Conservation (phyloP, 2,888 invertebrate genomes). For the Isoperla grammatica region DNA sequence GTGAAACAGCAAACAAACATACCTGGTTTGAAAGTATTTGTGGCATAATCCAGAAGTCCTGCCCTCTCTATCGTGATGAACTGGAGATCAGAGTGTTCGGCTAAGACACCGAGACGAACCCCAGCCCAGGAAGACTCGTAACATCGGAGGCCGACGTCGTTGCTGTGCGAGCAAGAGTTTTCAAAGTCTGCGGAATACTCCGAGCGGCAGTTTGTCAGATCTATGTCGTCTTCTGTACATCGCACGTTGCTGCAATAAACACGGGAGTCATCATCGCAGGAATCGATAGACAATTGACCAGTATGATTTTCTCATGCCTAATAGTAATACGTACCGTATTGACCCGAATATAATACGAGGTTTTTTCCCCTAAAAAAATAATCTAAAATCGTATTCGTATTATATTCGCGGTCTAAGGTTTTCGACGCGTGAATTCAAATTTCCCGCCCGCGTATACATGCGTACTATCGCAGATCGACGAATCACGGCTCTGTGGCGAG, state of each 20-base stretch:
- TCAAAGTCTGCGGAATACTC: conserved; percentile 75
- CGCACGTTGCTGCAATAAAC: conserved; percentile 65
- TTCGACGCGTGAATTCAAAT: no score
- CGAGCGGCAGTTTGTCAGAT: conserved; percentile 80
- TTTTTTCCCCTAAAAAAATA: no score
- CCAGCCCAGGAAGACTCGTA: conserved; percentile 94
- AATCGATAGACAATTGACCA: no score
- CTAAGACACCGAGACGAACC: conserved; percentile 79
- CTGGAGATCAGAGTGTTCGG: conserved; percentile 81
- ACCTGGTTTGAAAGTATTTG: conserved; percentile 75
- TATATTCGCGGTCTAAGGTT: no score
- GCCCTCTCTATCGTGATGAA: conserved; percentile 86
- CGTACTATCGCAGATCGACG: no score
- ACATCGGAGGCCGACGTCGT: conserved; percentile 84
- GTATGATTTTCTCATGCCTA: no score
- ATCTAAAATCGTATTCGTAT: no score
- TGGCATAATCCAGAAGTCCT: conserved; percentile 88
- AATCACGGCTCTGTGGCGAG: no score
- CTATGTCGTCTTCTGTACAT: conserved; percentile 86
- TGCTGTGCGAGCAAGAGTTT: conserved; percentile 79
- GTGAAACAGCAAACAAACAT: conserved; percentile 21
- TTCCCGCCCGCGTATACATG: no score
- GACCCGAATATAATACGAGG: no score
- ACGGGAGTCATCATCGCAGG: no score
- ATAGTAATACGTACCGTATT: no score